These are phyloP conservation scores for Eulithis prunata DNA, from an alignment of 2,888 invertebrate species.

Conservation along the genomic window DNA sequence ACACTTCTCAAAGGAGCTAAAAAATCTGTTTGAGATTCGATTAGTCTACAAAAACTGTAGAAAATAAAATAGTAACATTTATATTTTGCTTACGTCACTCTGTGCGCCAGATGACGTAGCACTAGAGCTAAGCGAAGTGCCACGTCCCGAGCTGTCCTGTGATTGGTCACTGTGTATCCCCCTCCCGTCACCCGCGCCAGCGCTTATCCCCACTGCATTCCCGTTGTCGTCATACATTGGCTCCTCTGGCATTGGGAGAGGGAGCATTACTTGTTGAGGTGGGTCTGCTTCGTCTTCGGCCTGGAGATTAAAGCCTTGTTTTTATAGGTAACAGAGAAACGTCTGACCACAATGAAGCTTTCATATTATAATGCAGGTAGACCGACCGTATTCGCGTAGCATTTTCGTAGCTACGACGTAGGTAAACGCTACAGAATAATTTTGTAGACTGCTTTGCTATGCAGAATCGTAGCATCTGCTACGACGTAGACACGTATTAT, in stretches of 20 bases:
- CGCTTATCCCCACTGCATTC: conserved; percentile 57
- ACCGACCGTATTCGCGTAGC: too few species aligned
- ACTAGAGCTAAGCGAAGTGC: conserved; percentile 70
- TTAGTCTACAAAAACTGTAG: too few species aligned
- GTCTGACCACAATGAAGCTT: too few species aligned
- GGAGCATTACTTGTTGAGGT: conserved; percentile 33
- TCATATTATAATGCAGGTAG: too few species aligned
- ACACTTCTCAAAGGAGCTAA: too few species aligned
- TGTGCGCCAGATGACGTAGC: conserved; percentile 64
- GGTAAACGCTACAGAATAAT: too few species aligned
- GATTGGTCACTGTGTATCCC: conserved; percentile 78
- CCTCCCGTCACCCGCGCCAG: conserved; percentile 75
- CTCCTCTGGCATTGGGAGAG: conserved; percentile 48
- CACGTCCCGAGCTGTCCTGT: conserved; percentile 74
- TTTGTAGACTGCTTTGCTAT: too few species aligned
- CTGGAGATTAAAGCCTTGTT: conserved; percentile 26
- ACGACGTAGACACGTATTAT: too few species aligned
- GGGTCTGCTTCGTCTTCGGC: conserved; percentile 45
- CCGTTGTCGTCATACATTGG: conserved; percentile 63
- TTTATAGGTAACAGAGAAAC: background rate
- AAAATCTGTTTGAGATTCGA: too few species aligned
- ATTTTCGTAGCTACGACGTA: too few species aligned
- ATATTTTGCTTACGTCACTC: conserved; percentile 57
- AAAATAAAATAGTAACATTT: too few species aligned
- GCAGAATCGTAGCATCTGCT: too few species aligned